Evolutionary conservation across 2,113 vertebrate species (phyloP).

Genomic region (Alethe castanea): DNA sequence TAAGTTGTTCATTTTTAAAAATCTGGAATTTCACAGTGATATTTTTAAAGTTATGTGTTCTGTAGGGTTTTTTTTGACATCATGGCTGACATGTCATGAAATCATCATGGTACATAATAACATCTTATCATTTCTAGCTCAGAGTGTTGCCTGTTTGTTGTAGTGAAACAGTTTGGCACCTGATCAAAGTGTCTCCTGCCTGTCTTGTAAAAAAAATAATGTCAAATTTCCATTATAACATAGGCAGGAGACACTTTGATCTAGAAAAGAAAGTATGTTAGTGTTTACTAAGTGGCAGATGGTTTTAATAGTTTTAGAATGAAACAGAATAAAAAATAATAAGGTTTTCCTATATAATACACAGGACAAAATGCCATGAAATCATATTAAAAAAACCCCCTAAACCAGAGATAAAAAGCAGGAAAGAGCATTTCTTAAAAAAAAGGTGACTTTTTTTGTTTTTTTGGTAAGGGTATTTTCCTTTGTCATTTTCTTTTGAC

Average conservation of each 20-base stretch:
- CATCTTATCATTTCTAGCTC: slow-evolving; percentile 48
- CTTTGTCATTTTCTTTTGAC: background rate
- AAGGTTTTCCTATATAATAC: background rate
- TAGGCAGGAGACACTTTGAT: slow-evolving; percentile 62
- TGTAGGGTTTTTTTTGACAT: background rate
- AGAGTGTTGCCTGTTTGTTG: slow-evolving; percentile 55
- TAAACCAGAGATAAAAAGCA: background rate
- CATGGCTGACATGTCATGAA: slow-evolving; percentile 2
- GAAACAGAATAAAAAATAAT: slow-evolving; percentile 18
- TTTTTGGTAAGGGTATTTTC: background rate
- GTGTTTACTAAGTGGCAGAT: slow-evolving; percentile 62
- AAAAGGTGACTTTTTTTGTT: background rate
- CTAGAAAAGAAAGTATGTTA: slow-evolving; percentile 54
- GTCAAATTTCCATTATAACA: slow-evolving; percentile 47
- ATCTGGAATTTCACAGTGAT: background rate
- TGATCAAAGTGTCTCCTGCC: slow-evolving; percentile 59
- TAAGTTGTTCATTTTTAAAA: background rate
- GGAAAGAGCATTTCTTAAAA: background rate
- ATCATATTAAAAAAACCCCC: background rate
- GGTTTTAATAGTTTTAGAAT: slow-evolving; percentile 57
- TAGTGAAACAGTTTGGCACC: slow-evolving; percentile 40
- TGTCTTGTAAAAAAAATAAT: slow-evolving; percentile 49
- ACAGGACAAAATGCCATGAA: background rate
- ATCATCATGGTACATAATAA: background rate
- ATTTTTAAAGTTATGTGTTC: background rate